Evolutionary conservation across 2,113 vertebrate species (phyloP).

Genomic region (Bubo bubo): DNA sequence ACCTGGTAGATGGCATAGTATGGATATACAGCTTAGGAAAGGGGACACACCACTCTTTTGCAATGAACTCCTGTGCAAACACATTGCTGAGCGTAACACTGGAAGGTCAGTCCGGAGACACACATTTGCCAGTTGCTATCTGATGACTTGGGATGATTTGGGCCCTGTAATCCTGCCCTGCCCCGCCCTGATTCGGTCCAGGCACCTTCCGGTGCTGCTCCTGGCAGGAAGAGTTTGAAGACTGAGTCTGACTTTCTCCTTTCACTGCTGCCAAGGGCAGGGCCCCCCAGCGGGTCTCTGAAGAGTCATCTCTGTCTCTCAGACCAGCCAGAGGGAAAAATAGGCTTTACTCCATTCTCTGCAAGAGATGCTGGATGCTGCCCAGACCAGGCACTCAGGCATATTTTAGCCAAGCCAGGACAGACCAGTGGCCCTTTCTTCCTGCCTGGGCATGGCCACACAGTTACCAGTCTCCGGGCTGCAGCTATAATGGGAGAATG

Average conservation of each 20-base stretch:
- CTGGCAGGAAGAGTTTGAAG: not conserved
- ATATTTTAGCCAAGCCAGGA: not conserved
- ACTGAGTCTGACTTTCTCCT: not conserved
- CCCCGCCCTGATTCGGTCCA: no score
- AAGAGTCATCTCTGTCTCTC: not conserved
- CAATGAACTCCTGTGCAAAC: not conserved
- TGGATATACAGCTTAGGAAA: not conserved
- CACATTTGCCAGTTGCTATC: not conserved
- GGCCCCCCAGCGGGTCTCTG: not conserved
- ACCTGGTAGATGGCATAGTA: not conserved
- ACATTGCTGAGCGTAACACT: not conserved
- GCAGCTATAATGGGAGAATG: not conserved
- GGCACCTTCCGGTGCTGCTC: not conserved
- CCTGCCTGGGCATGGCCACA: fast-evolving
- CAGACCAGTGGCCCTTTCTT: not conserved
- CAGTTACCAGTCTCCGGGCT: not conserved
- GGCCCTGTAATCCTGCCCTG: not conserved
- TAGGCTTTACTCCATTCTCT: not conserved
- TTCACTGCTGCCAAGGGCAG: not conserved
- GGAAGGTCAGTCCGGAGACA: not conserved
- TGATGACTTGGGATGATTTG: not conserved
- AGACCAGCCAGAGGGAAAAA: not conserved
- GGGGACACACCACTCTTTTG: not conserved
- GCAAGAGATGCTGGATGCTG: not conserved
- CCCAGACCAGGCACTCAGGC: not conserved